These are phyloP conservation scores for Leucania comma DNA, from an alignment of 2,888 invertebrate genomes.

Conservation along the genomic window DNA sequence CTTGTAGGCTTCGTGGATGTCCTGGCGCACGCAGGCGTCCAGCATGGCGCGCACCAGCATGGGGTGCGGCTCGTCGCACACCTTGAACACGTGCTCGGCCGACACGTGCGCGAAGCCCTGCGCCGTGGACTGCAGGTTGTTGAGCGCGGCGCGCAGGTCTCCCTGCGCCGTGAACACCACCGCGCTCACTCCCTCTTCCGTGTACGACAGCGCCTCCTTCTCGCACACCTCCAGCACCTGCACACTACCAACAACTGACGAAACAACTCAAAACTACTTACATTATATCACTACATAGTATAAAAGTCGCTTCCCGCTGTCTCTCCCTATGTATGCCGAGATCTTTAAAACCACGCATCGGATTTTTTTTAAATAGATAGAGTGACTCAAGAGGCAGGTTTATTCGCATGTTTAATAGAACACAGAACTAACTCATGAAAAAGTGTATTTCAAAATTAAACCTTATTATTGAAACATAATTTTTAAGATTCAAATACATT, in stretches of 20 bases:
- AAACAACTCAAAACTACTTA: too few relatives aligned
- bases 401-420: too few relatives aligned
- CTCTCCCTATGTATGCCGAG: too few relatives aligned
- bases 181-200: conserved; percentile 98
- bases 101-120: conserved; percentile 97
- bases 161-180: conserved; percentile 99
- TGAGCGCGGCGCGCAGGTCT: conserved; percentile 99
- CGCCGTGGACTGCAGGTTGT: conserved; percentile 97
- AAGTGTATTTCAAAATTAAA: too few relatives aligned
- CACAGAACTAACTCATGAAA: too few relatives aligned
- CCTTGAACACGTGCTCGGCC: conserved; percentile 98
- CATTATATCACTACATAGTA: too few relatives aligned
- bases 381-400: too few relatives aligned
- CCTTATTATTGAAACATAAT: too few relatives aligned
- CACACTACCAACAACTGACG: background rate
- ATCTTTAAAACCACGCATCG: too few relatives aligned
- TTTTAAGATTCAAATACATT: too few relatives aligned
- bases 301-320: too few relatives aligned
- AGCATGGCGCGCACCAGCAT: conserved; percentile 97
- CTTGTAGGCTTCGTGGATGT: conserved; percentile 96
- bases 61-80: conserved; percentile 99
- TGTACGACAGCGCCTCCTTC: conserved; percentile 92
- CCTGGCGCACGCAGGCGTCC: conserved; percentile 94
- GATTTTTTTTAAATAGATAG: too few relatives aligned
- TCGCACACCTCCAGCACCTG: conserved; percentile 84